Base-by-base conservation (phyloP, 1,140 invertebrate species). In the Lanistes nyassanus region DNA sequence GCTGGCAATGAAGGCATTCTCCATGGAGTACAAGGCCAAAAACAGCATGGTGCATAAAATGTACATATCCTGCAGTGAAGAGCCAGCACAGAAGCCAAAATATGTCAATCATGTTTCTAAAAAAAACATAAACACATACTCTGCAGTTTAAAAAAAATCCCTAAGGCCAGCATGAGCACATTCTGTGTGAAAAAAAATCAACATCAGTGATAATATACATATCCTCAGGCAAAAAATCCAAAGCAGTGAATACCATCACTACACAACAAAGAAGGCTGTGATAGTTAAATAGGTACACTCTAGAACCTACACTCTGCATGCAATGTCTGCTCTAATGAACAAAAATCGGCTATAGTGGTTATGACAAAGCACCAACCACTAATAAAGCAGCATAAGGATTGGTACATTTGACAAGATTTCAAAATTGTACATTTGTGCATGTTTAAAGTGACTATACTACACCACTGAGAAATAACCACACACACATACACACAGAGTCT, bases 11-110 rank as follows among this genome's bases (percentile, higher is more conserved):
- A 74, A 58, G 42, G 84, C 79, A 78, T 83, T 83, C 66, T 84
- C 83, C 26, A 81, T 64, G 34, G 82, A 79, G 42, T 82, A 81
- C 11, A 85, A 31, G 23, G 77, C 80, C 58, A 85, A 76, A 65
- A 82, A 86, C 26, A 86, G 77, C 76, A 85, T 64, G 0, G 83
- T 70, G 19, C 81, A 79, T 67, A 86, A 65, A 4, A 86, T 80
- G 77, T 86, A 86, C 11, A 84, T 79, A 79, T 86, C 85, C 85
- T 86, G 80, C 37, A 80, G 74, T 19, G 47, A n/a, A 55, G 3
- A 55, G 39, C 37, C 56, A 71, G 31, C 67, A 76, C 1, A 5
- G 3, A 71, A 29, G 47, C 58, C 39, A 16, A 62, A 31, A 3
- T 53, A 47, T n/a, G n/a, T 47, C 53, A 1, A 70, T 7, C 53